Evolutionary conservation across 2,797 vertebrate species (phyloP).

Genomic region (Spheniscus humboldti): DNA sequence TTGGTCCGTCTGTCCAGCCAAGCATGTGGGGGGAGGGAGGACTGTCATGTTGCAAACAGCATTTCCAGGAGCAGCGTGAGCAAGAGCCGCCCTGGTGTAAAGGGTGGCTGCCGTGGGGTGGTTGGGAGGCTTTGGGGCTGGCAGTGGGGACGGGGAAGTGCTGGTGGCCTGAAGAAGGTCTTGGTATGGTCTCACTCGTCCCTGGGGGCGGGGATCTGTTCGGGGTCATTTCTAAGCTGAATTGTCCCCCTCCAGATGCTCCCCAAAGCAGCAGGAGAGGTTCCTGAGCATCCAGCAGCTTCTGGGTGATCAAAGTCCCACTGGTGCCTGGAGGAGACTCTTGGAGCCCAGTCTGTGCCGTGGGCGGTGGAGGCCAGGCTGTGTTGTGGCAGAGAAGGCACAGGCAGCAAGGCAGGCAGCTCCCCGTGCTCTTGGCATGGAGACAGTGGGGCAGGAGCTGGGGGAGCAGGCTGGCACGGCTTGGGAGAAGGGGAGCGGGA

Average conservation of each 20-base stretch:
- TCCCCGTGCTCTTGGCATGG: not conserved
- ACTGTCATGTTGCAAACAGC: not conserved
- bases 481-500: not conserved
- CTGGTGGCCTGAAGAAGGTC: not conserved
- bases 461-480: not conserved
- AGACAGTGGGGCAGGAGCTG: not conserved
- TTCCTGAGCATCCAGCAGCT: not conserved
- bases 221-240: not conserved
- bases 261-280: not conserved
- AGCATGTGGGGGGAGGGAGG: rapidly evolving
- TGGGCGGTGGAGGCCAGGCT: not conserved
- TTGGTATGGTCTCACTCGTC: not conserved
- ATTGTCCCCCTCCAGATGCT: not conserved
- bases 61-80: not conserved
- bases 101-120: not conserved
- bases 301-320: not conserved
- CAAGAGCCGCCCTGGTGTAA: not conserved
- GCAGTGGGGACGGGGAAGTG: not conserved
- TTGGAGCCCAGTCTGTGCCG: not conserved
- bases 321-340: not conserved
- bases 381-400: not conserved
- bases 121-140: not conserved
- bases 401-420: not conserved
- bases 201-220: not conserved
- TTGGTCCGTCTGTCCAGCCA: not conserved